Base-by-base conservation (phyloP, 2,888 invertebrate genomes). In the Lucinisca nassula region DNA sequence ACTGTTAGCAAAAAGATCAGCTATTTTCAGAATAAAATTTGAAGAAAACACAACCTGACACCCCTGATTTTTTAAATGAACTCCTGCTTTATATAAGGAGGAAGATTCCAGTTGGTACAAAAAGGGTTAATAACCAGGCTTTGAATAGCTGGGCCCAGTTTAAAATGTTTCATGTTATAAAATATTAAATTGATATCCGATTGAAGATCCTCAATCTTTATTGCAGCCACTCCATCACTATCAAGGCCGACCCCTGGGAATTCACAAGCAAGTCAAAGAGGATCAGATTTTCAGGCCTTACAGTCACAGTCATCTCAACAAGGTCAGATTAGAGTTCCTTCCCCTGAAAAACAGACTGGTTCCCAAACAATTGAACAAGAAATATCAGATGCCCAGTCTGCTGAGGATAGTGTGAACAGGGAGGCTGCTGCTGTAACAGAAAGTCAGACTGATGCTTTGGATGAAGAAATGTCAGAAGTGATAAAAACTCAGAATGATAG, bases 391-490 rank as follows among this genome's bases (percentile, higher is more conserved):
- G 35, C 3, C 6, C 3, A 3, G 8, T 21, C 32, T 35, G 3
- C 35, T 21, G 17, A 45, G 45, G 14, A 14, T 35, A 67, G 17
- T 32, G 17, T 32, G 3, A 35, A 67, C 2, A 67, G 35, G 6
- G 30, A 30, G 21, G 3, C 17, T 27, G 61, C 8, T 30, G 21
- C 6, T 35, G 6, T 17, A 6, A 1, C 3, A 21, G 30, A 67
- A 32, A 35, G 17, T 6, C 67, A 67, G 35, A 35, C 35, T 32
- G 67, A 67, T 14, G 32, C 67, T 21, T 32, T 35, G 1, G 35
- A 35, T 35, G 35, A 35, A 35, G 67, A 67, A 67, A 67, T 67
- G 67, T 67, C 67, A n/a, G 67, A 67, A 67, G 35, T 67, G 32
- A 67, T 67, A 32, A 32, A 35, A 21, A 12, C 27, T 35, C 67